Base-by-base conservation (phyloP, 2,797 vertebrate genomes). In the Odontamblyopus lacepedii region DNA sequence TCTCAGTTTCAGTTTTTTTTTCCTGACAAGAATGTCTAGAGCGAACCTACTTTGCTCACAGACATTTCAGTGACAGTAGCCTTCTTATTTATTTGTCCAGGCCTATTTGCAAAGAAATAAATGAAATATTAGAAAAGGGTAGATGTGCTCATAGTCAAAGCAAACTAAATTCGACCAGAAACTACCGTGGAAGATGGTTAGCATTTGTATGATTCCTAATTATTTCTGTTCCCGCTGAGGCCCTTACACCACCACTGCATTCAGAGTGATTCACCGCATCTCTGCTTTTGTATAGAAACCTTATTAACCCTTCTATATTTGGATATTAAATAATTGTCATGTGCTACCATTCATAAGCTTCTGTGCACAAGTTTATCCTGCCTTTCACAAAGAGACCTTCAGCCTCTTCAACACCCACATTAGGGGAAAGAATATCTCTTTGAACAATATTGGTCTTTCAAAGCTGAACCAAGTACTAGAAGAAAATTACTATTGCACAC, bases 181-280 rank as follows among this genome's bases (percentile, higher is more conserved):
- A 68, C 26, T 9, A 51, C 60, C 62, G 59, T 67, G n/a, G 64
- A 2, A 0, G 19, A 32, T 50, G 6, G 69, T 26, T 50, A 29
- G 41, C 61, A 63, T 63, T 56, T 64, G 41, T 53, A 27, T 15
- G 16, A 67, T 27, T 30, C 62, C 55, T 65, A 30, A 76, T 67
- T 66, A 62, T 83, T 64, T 81, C 90, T 59, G 81, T 78, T 26
- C 90, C 92, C 27, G 89, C 85, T 89, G n/a, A 75, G 74, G 4
- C 84, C 90, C 4, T 93, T 89, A 41, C 51, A 88, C 91, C 38
- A 86, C 89, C 38, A 86, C 90, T 72, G 92, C 88, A 77, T 93
- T 92, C 74, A 92, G 88, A 0, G 63, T 93, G 80, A 89, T 55
- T 67, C 2, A 32, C 63, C 48, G 19, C 19, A n/a, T 13, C 2